Evolutionary conservation across 1,140 invertebrate genomes (phyloP).

Genomic region (Delia radicum): DNA sequence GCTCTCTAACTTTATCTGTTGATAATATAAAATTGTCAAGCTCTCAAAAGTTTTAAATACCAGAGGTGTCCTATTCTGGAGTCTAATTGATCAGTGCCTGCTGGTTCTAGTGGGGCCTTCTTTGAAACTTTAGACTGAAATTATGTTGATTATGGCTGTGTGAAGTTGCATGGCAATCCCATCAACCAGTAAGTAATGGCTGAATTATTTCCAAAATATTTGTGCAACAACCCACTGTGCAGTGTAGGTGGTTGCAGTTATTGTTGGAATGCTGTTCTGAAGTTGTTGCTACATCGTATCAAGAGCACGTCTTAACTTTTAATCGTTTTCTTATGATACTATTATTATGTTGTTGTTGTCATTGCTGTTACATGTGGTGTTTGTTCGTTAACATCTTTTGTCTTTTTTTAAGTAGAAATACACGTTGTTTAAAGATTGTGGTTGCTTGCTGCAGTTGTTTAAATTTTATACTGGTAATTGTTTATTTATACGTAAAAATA

Average conservation of each 20-base stretch:
- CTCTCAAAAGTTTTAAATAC: too few species aligned
- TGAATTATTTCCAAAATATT: too few species aligned
- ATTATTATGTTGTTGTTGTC: background rate
- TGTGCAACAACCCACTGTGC: too few species aligned
- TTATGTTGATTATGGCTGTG: too few species aligned
- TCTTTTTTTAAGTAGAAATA: background rate
- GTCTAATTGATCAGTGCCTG: too few species aligned
- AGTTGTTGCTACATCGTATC: background rate
- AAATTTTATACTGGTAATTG: conserved; percentile 6
- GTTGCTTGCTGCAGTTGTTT: background rate
- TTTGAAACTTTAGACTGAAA: too few species aligned
- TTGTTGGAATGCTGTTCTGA: background rate
- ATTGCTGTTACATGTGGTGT: background rate
- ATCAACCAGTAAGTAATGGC: too few species aligned
- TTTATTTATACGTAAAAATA: background rate
- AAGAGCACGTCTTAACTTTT: conserved; percentile 16
- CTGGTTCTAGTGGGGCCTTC: too few species aligned
- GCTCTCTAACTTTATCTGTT: too few species aligned
- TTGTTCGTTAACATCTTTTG: background rate
- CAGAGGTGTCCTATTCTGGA: too few species aligned
- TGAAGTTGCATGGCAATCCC: too few species aligned
- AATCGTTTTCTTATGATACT: conserved; percentile 17
- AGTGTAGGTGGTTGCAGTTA: background rate
- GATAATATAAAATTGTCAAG: too few species aligned
- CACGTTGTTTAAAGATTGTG: background rate